A percentile compares a stretch with the other conserved stretches of the same genome.
Conservation (phyloP, 2,888 invertebrate species). For the Aricia artaxerxes region DNA sequence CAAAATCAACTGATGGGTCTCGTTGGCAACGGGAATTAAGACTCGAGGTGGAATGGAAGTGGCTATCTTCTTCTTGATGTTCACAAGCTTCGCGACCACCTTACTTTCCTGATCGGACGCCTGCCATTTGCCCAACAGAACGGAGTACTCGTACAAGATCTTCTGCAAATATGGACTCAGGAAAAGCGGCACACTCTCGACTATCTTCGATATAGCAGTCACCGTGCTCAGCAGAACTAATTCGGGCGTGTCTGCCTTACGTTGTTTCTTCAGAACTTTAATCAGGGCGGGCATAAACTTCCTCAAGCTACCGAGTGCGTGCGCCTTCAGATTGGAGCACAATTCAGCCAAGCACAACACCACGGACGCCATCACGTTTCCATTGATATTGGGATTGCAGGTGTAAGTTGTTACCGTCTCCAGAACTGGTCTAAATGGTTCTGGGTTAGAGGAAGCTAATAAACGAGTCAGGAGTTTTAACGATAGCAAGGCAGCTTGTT, state of each 20-base stretch:
- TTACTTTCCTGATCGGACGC: conserved; percentile 72
- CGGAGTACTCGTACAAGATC: conserved; percentile 83
- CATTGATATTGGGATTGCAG: conserved; percentile 71
- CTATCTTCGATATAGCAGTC: conserved; percentile 89
- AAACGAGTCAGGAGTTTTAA: conserved; percentile 90
- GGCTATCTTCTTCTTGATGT: conserved; percentile 85
- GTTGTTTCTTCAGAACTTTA: conserved; percentile 82
- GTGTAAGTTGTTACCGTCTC: conserved; percentile 84
- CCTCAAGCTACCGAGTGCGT: conserved; percentile 87
- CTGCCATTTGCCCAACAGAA: conserved; percentile 78
- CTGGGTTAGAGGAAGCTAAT: conserved; percentile 84
- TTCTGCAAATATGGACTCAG: conserved; percentile 91
- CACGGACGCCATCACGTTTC: conserved; percentile 86
- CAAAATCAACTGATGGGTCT: conserved; percentile 82
- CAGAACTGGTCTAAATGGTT: conserved; percentile 85
- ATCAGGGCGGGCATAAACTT: conserved; percentile 89
- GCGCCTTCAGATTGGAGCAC: conserved; percentile 86
- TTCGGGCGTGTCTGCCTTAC: conserved; percentile 81
- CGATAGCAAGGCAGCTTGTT: conserved; percentile 91
- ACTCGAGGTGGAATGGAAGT: conserved; percentile 86
- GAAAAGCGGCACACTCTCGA: conserved; percentile 90
- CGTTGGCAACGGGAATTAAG: conserved; percentile 86
- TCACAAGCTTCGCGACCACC: conserved; percentile 79
- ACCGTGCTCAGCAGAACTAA: conserved; percentile 86
- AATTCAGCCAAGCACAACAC: conserved; percentile 90